Conservation (phyloP, 2,888 invertebrate species). For the Sycophila texana region DNA sequence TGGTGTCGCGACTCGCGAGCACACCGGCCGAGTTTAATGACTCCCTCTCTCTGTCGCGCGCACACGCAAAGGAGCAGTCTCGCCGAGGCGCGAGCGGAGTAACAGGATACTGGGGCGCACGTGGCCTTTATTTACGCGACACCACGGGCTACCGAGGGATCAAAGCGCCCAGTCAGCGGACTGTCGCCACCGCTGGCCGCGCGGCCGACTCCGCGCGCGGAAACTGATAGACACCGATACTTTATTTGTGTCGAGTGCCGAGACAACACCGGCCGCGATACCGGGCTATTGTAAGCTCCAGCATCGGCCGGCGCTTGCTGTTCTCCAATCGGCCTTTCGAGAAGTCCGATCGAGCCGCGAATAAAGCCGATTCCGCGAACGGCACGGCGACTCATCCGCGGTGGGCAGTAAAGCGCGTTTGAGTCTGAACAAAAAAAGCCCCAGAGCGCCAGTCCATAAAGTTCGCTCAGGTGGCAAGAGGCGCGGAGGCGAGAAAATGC, state of each 20-base stretch:
- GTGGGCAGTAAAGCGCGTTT: too few species aligned
- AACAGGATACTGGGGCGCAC: slow-evolving; percentile 57
- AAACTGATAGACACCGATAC: neutral
- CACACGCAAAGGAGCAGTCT: too few species aligned
- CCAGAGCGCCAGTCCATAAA: too few species aligned
- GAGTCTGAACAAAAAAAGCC: too few species aligned
- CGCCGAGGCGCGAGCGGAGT: neutral
- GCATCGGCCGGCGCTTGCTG: neutral
- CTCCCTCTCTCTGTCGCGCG: neutral
- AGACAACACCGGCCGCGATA: neutral
- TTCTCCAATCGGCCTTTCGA: neutral
- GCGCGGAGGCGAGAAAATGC: neutral
- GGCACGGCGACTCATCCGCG: neutral
- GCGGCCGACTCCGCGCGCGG: neutral
- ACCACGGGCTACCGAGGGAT: slow-evolving; percentile 52
- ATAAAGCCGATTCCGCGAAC: neutral
- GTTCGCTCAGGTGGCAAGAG: neutral
- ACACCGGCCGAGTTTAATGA: slow-evolving; percentile 11
- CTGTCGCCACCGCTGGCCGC: neutral
- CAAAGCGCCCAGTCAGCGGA: neutral
- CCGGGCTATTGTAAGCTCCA: neutral
- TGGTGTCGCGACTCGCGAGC: neutral
- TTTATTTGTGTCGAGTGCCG: neutral
- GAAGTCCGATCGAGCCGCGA: neutral
- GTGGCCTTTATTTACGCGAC: slow-evolving; percentile 64